Conservation (phyloP, 2,888 invertebrate genomes). For the Heliothis peltigera region DNA sequence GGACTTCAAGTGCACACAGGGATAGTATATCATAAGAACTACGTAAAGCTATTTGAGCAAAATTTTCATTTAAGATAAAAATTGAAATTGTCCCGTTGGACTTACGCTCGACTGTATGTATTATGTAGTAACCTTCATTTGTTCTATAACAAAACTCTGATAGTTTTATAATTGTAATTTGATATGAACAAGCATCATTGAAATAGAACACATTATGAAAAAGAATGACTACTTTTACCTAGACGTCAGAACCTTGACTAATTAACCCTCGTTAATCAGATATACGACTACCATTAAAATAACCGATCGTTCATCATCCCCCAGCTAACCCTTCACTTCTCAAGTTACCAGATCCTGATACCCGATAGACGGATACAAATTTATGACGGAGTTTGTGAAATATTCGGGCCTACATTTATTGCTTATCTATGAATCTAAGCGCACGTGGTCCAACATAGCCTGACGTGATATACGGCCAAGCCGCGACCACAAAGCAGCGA, state of each 20-base stretch:
- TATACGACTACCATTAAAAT: conserved; percentile 54
- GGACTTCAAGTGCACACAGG: conserved; percentile 10
- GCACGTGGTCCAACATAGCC: conserved; percentile 70
- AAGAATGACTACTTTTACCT: not conserved
- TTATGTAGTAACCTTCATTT: too few relatives aligned
- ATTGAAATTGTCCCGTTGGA: too few relatives aligned
- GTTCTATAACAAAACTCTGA: too few relatives aligned
- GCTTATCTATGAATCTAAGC: conserved; percentile 76
- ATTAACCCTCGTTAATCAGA: conserved; percentile 48
- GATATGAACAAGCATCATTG: not conserved
- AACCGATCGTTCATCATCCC: conserved; percentile 55
- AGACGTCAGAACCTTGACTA: conserved; percentile 49
- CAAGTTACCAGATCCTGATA: conserved; percentile 77
- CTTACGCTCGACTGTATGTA: too few relatives aligned
- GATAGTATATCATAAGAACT: not conserved
- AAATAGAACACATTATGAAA: not conserved
- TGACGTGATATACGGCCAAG: conserved; percentile 53
- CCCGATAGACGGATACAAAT: conserved; percentile 82
- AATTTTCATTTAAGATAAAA: too few relatives aligned
- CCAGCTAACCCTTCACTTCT: conserved; percentile 62
- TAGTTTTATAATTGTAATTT: too few relatives aligned
- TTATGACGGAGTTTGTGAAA: conserved; percentile 74
- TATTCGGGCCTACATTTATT: conserved; percentile 66
- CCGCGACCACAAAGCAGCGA: conserved; percentile 41
- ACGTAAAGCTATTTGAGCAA: too few relatives aligned